phyloP scores from a whole-genome alignment of 1,140 invertebrate genomes.

The Panagrolaimus sp. region DNA sequence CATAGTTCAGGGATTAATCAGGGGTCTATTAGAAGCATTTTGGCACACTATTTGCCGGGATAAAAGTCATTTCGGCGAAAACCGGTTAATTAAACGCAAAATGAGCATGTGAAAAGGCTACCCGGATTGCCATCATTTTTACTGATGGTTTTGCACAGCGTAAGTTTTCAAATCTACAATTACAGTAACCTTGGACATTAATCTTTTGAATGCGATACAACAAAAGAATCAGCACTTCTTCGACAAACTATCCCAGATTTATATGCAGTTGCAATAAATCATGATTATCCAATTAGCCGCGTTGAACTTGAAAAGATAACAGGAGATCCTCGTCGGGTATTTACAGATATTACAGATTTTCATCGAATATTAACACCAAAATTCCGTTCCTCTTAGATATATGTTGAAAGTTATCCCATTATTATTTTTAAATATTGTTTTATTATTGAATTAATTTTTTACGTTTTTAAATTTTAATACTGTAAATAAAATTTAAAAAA shows the following conservation, averaged over 20 bases:
- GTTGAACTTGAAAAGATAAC: slow-evolving; percentile 21
- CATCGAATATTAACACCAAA: slow-evolving; percentile 6
- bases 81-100: slow-evolving; percentile 22
- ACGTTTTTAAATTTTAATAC: no score
- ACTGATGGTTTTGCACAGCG: slow-evolving; percentile 40
- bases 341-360: slow-evolving; percentile 17
- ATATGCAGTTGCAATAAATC: slow-evolving; percentile 36
- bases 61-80: slow-evolving; percentile 29
- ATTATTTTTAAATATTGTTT: no score
- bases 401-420: no score
- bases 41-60: background rate
- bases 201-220: slow-evolving; percentile 16
- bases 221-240: slow-evolving; percentile 29
- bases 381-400: slow-evolving; percentile 1
- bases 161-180: no score
- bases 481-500: no score
- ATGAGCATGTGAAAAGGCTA: slow-evolving; percentile 29
- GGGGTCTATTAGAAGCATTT: slow-evolving; percentile 18
- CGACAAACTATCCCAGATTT: slow-evolving; percentile 23
- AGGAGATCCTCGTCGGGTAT: slow-evolving; percentile 14
- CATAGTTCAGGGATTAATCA: no score
- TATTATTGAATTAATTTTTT: no score
- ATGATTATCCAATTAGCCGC: slow-evolving; percentile 24
- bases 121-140: slow-evolving; percentile 34
- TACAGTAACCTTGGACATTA: no score